These are phyloP conservation scores for Esox masquinongy DNA, from an alignment of 2,797 vertebrate species.

Conservation along the genomic window DNA sequence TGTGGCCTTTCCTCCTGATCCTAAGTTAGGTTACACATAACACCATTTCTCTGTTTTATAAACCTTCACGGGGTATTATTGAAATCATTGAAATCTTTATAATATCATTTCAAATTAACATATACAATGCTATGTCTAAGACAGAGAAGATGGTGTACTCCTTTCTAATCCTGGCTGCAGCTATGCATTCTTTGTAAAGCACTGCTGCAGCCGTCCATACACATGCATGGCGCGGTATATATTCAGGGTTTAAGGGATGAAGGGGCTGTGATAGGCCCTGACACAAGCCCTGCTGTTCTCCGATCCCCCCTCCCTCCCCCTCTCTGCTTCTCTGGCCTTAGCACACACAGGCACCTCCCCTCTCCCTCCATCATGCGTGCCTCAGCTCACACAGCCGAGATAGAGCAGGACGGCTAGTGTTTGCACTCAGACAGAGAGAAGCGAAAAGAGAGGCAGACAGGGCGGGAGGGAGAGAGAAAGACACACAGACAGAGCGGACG, in stretches of 20 bases:
- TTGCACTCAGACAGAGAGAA: constrained; percentile 47
- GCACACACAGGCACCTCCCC: constrained; percentile 47
- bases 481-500: constrained; percentile 29
- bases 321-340: constrained; percentile 39
- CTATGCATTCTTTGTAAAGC: constrained; percentile 14
- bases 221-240: constrained; percentile 37
- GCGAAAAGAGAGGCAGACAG: constrained; percentile 29
- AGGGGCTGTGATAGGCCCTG: constrained; percentile 22
- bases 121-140: neutral
- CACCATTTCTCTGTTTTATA: neutral
- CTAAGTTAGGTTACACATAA: no score
- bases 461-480: constrained; percentile 41
- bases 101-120: neutral
- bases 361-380: constrained; percentile 67
- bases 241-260: constrained; percentile 40
- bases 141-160: neutral
- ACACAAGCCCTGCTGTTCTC: constrained; percentile 24
- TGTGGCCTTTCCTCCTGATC: no score
- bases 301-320: constrained; percentile 11
- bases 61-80: neutral
- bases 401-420: constrained; percentile 59
- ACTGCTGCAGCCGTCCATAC: constrained; percentile 42
- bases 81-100: neutral
- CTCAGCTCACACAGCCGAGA: constrained; percentile 68
- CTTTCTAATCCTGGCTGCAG: neutral